Percentiles rank a stretch among this genome's conserved stretches.
These are phyloP conservation scores for Aphelinus certus DNA, from an alignment of 1,140 invertebrate species.

Conservation along the genomic window DNA sequence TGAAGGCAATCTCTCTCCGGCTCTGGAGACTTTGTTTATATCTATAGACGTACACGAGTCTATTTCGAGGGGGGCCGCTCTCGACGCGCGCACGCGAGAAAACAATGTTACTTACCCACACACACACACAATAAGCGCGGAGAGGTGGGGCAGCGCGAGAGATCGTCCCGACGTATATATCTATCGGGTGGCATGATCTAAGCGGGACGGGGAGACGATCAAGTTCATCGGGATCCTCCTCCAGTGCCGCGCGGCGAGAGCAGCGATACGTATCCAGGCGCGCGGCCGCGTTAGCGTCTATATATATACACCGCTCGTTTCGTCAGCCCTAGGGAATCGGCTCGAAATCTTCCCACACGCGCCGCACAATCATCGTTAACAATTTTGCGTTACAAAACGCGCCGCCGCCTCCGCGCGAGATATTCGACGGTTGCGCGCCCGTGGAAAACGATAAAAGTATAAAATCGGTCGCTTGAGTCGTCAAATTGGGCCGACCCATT, in stretches of 20 bases:
- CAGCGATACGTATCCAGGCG: no score
- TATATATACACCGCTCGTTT: constrained; percentile 6
- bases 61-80: background rate
- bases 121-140: no score
- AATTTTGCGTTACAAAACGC: constrained; percentile 22
- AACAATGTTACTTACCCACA: background rate
- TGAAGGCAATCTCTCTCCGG: constrained; percentile 5
- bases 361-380: constrained; percentile 5
- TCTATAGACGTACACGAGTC: background rate
- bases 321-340: background rate
- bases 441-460: no score
- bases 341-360: constrained; percentile 21
- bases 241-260: background rate
- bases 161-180: no score
- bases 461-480: no score
- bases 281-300: background rate
- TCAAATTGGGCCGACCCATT: no score
- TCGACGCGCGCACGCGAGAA: background rate
- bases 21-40: constrained; percentile 7
- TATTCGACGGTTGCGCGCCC: no score
- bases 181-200: background rate
- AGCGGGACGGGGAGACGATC: constrained; percentile 2
- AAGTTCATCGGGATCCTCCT: background rate
- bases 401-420: background rate
- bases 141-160: no score